Base-by-base conservation (phyloP, 1,140 invertebrate genomes). In the Dendrolimus kikuchii region DNA sequence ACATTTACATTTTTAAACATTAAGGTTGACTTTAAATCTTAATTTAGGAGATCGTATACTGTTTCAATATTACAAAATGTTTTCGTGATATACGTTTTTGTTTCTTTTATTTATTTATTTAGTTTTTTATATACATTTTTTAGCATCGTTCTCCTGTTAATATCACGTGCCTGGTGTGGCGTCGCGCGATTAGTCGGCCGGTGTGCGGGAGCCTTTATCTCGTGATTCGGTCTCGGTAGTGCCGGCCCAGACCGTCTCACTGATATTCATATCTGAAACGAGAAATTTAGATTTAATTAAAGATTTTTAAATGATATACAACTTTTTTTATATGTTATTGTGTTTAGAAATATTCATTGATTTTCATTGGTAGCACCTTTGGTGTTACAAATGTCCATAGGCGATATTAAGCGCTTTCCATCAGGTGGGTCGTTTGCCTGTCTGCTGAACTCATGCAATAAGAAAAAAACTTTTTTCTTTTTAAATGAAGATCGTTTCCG, bases 11-110 rank as follows among this genome's bases (percentile, higher is more conserved):
- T 86, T 79, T 78, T 81, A 79, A 82, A 73, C 74, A 77, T 84
- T 82, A 83, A 72, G 76, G 76, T 83, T 86, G 82, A 84, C 82
- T 86, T 84, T 82, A 76, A 82, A 81, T 74, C 81, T 84, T 84
- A 86, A 76, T 84, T 84, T 86, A 86, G 83, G 83, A 86, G 83
- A 86, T 86, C 83, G 83, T 86, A 86, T 86, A 86, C 83, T 80
- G 79, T 84, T 86, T 86, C 79, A 86, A 86, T 86, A 86, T 86
- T 86, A 86, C 83, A 86, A 86, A 86, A 81, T 74, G 79, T 81
- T 65, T 23, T 81, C 66, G 68, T 64, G 50, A 23, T 23, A 23
- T 23, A 23, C 23, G 53, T 78, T 71, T 51, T 51, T 51, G 6
- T 57, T 44, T 53, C 40, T 77, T 72, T 53, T 49, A 8, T 9